phyloP scores from a whole-genome alignment of 1,140 invertebrate species.

The Bombus breviceps region DNA sequence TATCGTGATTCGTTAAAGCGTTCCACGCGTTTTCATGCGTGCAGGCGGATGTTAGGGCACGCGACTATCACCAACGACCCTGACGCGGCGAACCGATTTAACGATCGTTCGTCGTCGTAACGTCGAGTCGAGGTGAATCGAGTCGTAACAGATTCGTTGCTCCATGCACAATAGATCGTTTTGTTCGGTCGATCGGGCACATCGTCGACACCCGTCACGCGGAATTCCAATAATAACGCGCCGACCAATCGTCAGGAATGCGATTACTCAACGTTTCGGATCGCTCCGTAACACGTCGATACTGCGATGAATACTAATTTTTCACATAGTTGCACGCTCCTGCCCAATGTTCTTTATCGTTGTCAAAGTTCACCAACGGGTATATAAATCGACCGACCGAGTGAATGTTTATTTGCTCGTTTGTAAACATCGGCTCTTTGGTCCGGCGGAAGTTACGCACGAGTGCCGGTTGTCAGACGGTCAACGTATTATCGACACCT shows the following conservation, averaged over 20 bases:
- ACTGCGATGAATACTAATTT: conserved; percentile 23
- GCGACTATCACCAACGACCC: background rate
- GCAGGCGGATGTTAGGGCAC: background rate
- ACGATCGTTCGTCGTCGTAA: background rate
- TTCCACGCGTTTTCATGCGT: background rate
- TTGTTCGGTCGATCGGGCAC: background rate
- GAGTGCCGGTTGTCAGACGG: background rate
- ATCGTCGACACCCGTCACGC: conserved; percentile 17
- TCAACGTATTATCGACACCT: background rate
- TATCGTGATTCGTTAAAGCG: background rate
- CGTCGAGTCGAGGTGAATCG: background rate
- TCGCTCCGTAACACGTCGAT: background rate
- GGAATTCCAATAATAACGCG: conserved; percentile 44
- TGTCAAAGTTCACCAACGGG: too few species aligned
- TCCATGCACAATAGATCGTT: background rate
- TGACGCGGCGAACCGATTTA: background rate
- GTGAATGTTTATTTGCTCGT: background rate
- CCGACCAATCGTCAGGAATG: background rate
- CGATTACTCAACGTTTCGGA: conserved; percentile 28
- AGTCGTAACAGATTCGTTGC: background rate
- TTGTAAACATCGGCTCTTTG: background rate
- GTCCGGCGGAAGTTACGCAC: background rate
- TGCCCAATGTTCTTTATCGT: background rate
- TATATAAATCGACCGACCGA: too few species aligned
- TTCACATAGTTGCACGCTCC: background rate